Evolutionary conservation across 2,113 vertebrate species (phyloP), one percentile per base, ranked within the genome.

Genomic region (Dendrocopos noguchii): DNA sequence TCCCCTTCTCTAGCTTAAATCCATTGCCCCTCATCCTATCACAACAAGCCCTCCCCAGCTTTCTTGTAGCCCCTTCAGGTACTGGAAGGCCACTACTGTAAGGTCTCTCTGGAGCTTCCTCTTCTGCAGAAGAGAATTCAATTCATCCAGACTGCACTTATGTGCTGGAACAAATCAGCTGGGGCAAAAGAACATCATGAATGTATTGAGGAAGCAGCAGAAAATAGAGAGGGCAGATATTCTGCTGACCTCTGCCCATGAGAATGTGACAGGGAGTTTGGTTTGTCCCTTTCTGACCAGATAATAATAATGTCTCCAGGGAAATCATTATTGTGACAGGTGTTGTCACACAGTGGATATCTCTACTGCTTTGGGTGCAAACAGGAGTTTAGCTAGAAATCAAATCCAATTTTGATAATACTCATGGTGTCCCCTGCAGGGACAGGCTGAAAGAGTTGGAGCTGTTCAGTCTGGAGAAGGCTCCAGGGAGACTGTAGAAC

Each of bases 121-220:
- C 50, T 50, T 50, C 50, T 52, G 12, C 50, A 52, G 50, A 71
- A 56, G 16, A 83, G 87, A 13, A 79, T 68, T 85, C 20, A 44
- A 4, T 88, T 67, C 22, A 63, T 53, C 77, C 33, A 33, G 67
- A 55, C 34, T 73, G 56, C 24, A 52, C 20, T 81, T 93, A 70
- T 15, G 63, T 74, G 24, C 29, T 31, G 76, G 31, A 89, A 64
- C 25, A 91, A 68, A 19, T 87, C 15, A 44, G 80, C 78, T 39
- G 3, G 7, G 25, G 63, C n/a, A 70, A 16, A 64, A 12, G 53
- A 92, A 33, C 44, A 34, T 25, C 66, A 56, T 18, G 12, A 22
- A 53, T 72, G 75, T 80, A 80, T 90, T 89, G 77, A 53, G 53
- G 95, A 94, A 75, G 63, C 86, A 72, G 53, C 34, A 80, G 33